A percentile compares a stretch with the other conserved stretches of the same genome.
phyloP scores from a whole-genome alignment of 2,888 invertebrate species.

The Drosophila eohydei region DNA sequence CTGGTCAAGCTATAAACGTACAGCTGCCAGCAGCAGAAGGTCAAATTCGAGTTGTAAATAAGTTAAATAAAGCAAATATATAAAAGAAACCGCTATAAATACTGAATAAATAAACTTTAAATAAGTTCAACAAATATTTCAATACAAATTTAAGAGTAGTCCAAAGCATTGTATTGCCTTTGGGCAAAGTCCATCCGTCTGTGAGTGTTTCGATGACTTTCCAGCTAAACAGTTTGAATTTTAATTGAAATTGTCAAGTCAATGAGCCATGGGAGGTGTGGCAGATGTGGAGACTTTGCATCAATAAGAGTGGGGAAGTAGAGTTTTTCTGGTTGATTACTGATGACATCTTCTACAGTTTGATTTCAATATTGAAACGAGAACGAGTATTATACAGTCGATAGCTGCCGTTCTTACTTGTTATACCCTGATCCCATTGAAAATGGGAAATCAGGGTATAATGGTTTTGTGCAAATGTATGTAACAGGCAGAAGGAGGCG shows the following conservation, averaged over 20 bases:
- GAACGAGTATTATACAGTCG: background rate
- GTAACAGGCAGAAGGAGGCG: too few species aligned
- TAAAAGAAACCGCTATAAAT: constrained; percentile 4
- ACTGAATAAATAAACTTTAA: constrained; percentile 9
- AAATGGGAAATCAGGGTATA: too few species aligned
- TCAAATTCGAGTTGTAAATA: constrained; percentile 48
- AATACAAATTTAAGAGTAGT: constrained; percentile 25
- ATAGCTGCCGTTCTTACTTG: background rate
- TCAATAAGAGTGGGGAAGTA: too few species aligned
- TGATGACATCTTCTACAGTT: too few species aligned
- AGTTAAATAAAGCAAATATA: constrained; percentile 28
- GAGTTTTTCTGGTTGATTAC: too few species aligned
- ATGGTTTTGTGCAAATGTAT: too few species aligned
- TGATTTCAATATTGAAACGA: background rate
- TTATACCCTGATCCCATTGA: too few species aligned
- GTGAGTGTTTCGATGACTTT: too few species aligned
- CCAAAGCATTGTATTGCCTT: background rate
- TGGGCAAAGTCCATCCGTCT: background rate
- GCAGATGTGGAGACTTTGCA: background rate
- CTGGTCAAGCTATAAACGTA: constrained; percentile 46
- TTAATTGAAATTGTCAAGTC: background rate
- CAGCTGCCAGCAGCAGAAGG: constrained; percentile 54
- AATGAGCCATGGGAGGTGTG: background rate
- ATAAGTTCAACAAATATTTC: constrained; percentile 1
- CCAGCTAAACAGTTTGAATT: background rate